Conservation (phyloP, 2,113 vertebrate species). For the Narcine bancroftii region DNA sequence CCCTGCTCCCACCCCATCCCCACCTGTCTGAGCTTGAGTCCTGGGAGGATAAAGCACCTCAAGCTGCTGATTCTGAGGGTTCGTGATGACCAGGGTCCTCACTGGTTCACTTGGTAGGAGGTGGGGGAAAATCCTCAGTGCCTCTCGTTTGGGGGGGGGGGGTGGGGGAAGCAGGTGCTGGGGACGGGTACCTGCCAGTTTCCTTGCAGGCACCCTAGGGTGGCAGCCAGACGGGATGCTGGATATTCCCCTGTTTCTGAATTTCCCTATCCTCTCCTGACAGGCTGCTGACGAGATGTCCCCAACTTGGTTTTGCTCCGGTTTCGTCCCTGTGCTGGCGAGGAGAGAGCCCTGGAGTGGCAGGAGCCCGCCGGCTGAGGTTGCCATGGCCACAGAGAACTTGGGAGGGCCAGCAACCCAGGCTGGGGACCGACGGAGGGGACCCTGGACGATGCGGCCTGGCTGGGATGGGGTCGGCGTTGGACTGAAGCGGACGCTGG, state of each 20-base stretch:
- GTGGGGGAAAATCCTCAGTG: too few species aligned
- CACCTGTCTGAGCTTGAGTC: too few species aligned
- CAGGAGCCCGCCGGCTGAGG: constrained; percentile 42
- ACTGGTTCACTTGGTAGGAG: too few species aligned
- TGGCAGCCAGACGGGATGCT: too few species aligned
- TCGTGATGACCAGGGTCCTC: background rate
- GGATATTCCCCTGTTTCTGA: background rate
- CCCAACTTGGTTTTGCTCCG: background rate
- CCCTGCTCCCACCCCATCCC: too few species aligned
- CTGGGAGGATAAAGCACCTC: too few species aligned
- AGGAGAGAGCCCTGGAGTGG: constrained; percentile 40
- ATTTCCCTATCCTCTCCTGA: background rate
- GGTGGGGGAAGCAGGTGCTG: too few species aligned
- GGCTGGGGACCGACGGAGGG: background rate
- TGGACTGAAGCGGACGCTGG: constrained; percentile 63
- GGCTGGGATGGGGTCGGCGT: constrained; percentile 44
- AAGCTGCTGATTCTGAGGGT: too few species aligned
- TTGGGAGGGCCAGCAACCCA: background rate
- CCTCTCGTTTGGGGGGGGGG: too few species aligned
- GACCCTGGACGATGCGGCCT: constrained; percentile 44
- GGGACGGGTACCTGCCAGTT: too few species aligned
- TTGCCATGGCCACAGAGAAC: constrained; percentile 27
- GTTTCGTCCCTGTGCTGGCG: constrained; percentile 34
- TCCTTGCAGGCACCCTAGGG: too few species aligned
- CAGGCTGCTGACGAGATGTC: background rate